Evolutionary conservation across 2,797 vertebrate species (phyloP).

Genomic region (Glyptemys insculpta): DNA sequence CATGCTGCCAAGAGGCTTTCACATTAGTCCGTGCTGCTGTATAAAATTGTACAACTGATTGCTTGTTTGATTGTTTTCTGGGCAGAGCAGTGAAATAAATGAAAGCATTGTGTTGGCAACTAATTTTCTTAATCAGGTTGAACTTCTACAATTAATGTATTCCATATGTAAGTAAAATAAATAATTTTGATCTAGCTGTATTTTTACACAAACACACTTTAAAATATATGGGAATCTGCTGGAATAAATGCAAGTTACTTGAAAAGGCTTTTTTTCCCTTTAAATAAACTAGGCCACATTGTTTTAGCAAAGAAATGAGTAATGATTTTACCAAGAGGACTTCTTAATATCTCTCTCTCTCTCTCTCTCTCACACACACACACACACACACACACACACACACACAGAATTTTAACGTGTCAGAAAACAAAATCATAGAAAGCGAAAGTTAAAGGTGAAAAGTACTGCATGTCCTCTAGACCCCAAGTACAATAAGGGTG

Average conservation of each 20-base stretch:
- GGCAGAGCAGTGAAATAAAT: neutral
- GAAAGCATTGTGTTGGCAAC: conserved; percentile 2
- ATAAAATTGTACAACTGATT: conserved; percentile 39
- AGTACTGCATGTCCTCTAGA: rapidly evolving
- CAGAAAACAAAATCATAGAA: conserved; percentile 10
- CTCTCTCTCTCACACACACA: neutral
- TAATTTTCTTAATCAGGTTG: conserved; percentile 39
- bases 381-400: neutral
- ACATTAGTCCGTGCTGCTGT: conserved; percentile 3
- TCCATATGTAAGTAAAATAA: neutral
- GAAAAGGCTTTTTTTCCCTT: neutral
- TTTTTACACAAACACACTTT: neutral
- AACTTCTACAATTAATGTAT: conserved; percentile 1
- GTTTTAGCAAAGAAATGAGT: neutral
- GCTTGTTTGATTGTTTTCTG: conserved; percentile 35
- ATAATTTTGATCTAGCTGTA: neutral
- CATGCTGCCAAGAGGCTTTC: conserved; percentile 50
- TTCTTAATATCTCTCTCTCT: neutral
- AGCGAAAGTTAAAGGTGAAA: neutral
- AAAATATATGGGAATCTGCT: neutral
- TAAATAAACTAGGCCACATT: neutral
- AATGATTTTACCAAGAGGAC: neutral
- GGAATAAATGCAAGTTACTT: neutral
- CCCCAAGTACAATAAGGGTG: neutral
- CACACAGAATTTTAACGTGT: neutral